These are phyloP conservation scores for Gambusia affinis DNA, from an alignment of 2,113 vertebrate genomes.

Conservation along the genomic window DNA sequence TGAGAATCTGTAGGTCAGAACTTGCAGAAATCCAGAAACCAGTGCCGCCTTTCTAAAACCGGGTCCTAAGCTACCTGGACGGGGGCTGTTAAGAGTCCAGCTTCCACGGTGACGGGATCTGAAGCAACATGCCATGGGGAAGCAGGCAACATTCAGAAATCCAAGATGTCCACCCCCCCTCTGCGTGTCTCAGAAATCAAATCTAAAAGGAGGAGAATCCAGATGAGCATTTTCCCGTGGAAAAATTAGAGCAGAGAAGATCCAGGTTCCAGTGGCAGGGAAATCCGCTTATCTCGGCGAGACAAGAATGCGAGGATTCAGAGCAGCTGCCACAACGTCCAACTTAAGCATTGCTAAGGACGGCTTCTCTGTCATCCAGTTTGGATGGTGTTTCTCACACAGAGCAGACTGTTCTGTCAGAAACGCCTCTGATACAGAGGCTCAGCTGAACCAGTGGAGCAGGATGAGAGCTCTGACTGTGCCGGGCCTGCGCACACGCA, in stretches of 20 bases:
- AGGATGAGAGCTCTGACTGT: conserved; percentile 58
- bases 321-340: conserved; percentile 66
- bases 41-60: background rate
- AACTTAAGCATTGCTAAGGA: conserved; percentile 51
- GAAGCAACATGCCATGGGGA: conserved; percentile 80
- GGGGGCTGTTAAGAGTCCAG: conserved; percentile 70
- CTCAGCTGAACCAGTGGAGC: conserved; percentile 69
- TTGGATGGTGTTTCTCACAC: conserved; percentile 46
- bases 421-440: conserved; percentile 46
- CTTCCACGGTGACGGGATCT: conserved; percentile 69
- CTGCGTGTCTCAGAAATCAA: conserved; percentile 27
- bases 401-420: conserved; percentile 47
- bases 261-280: conserved; percentile 33
- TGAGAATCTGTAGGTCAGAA: background rate
- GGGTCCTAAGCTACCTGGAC: conserved; percentile 71
- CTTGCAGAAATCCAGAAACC: background rate
- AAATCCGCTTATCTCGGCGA: conserved; percentile 59
- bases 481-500: conserved; percentile 61
- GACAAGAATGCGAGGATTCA: conserved; percentile 44
- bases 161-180: conserved; percentile 18
- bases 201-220: conserved; percentile 21
- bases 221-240: conserved; percentile 18
- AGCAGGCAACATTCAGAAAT: conserved; percentile 29
- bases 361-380: conserved; percentile 50
- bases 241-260: conserved; percentile 31